Evolutionary conservation across 2,113 vertebrate species (phyloP).

Genomic region (Eulemur macaco): DNA sequence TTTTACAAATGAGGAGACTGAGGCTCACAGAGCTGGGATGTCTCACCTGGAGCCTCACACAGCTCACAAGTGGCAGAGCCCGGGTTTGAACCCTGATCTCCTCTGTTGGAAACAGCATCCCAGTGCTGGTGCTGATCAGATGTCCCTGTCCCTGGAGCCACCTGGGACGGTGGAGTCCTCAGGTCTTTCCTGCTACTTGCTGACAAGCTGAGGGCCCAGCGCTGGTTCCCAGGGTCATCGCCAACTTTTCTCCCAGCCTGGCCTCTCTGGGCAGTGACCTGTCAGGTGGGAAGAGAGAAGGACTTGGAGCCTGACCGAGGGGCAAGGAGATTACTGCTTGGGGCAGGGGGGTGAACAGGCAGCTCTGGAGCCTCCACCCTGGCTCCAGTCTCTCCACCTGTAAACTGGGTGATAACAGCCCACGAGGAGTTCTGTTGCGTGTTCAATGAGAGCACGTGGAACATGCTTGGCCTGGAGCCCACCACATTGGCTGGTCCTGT

Average conservation of each 20-base stretch:
- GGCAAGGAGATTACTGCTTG: background rate
- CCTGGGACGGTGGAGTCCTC: background rate
- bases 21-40: background rate
- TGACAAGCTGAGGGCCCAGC: background rate
- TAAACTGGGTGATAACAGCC: background rate
- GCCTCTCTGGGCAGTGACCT: background rate
- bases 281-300: background rate
- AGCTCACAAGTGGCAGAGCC: background rate
- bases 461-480: no score
- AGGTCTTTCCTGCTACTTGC: background rate
- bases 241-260: background rate
- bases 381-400: background rate
- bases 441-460: no score
- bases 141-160: fast-evolving
- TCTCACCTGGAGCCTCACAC: background rate
- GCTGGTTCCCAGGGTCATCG: background rate
- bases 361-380: background rate
- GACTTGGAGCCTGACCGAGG: background rate
- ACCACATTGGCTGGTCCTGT: background rate
- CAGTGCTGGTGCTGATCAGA: background rate
- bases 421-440: no score
- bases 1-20: background rate
- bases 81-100: background rate
- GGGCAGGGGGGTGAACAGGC: no score
- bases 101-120: background rate